These are phyloP conservation scores for Torymus texanus DNA, from an alignment of 2,888 invertebrate species.

Conservation along the genomic window DNA sequence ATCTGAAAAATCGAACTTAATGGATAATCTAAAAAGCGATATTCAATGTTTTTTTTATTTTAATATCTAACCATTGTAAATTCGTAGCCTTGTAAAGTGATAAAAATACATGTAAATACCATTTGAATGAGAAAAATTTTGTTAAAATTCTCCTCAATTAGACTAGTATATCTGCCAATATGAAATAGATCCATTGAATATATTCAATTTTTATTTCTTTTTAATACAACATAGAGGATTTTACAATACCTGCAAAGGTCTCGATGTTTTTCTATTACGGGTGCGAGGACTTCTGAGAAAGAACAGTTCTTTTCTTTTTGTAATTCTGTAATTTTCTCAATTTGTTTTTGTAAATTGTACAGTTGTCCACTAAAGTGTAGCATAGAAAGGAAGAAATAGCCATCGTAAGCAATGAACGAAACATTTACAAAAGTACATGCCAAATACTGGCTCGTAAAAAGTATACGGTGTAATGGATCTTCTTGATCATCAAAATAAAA, in stretches of 20 bases:
- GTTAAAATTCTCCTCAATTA: constrained; percentile 61
- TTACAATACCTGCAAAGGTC: not conserved
- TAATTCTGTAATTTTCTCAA: not conserved
- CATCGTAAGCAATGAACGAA: not conserved
- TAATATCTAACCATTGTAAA: constrained; percentile 58
- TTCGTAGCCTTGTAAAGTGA: constrained; percentile 65
- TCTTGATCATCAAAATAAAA: constrained; percentile 1
- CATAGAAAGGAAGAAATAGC: not conserved
- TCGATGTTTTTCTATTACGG: constrained; percentile 6
- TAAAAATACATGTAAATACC: constrained; percentile 60
- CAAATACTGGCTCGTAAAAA: not conserved
- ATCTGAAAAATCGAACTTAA: no score
- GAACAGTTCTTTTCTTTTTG: not conserved
- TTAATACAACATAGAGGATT: no score
- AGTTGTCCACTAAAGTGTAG: constrained; percentile 10
- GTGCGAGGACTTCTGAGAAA: not conserved
- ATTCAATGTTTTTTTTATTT: no score
- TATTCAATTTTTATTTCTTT: no score
- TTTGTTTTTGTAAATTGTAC: not conserved
- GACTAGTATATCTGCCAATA: no score
- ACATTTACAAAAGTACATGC: not conserved
- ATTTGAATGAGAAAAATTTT: constrained; percentile 62
- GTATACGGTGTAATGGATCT: not conserved
- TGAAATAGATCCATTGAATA: no score
- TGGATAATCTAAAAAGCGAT: no score